Conservation (phyloP, 2,888 invertebrate genomes). For the Dasypogon diadema region DNA sequence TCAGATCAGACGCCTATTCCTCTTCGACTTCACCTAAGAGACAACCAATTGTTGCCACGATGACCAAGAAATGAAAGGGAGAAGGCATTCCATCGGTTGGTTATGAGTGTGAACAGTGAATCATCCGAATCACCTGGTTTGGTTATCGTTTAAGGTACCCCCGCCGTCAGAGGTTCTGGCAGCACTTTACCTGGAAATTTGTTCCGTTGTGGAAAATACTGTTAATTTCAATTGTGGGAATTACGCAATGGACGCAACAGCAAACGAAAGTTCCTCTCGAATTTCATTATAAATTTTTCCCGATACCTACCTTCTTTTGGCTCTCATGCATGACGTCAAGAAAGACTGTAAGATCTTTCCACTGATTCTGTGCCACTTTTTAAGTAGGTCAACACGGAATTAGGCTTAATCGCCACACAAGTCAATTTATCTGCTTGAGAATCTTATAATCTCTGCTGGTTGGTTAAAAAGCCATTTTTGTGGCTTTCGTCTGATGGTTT, state of each 20-base stretch:
- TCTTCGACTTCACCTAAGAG: neutral
- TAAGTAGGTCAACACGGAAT: constrained; percentile 52
- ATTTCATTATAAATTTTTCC: constrained; percentile 26
- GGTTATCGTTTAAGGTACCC: neutral
- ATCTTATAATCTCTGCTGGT: neutral
- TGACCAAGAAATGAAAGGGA: constrained; percentile 3
- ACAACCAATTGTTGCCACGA: neutral
- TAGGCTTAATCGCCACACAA: constrained; percentile 48
- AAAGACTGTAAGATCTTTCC: neutral
- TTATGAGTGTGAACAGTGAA: neutral
- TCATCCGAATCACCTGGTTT: neutral
- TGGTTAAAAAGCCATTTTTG: neutral
- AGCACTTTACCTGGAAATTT: neutral
- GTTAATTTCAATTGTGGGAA: constrained; percentile 28
- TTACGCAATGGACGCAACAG: constrained; percentile 30
- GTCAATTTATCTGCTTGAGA: constrained; percentile 8
- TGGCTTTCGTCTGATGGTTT: neutral
- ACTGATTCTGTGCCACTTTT: constrained; percentile 47
- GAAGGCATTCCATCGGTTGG: neutral
- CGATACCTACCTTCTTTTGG: neutral
- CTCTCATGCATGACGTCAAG: neutral
- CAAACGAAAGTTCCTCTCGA: constrained; percentile 37
- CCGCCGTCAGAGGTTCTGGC: neutral
- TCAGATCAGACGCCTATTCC: neutral
- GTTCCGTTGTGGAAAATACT: constrained; percentile 20